Evolutionary conservation across 1,140 invertebrate genomes (phyloP).

Genomic region (Papilio aristodemus): DNA sequence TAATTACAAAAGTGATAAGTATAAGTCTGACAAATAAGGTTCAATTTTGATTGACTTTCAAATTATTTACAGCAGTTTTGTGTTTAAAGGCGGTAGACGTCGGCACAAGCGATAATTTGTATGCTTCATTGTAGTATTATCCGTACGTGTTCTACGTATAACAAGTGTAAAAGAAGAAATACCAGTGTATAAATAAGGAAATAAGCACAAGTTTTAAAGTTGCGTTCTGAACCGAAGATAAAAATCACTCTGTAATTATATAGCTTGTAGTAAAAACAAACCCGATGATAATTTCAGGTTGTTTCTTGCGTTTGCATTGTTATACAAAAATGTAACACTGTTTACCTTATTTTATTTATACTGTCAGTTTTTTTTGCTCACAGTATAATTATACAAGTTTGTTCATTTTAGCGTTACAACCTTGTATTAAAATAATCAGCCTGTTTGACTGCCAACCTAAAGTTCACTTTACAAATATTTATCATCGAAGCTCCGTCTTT

Average conservation of each 20-base stretch:
- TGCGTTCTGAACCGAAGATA: conserved; percentile 42
- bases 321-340: conserved; percentile 21
- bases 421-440: not conserved
- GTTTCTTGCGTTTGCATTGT: conserved; percentile 15
- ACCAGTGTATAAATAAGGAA: conserved; percentile 64
- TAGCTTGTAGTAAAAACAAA: conserved; percentile 34
- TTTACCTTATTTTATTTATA: conserved; percentile 25
- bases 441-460: not conserved
- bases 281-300: conserved; percentile 14
- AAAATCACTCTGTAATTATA: conserved; percentile 45
- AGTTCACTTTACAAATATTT: not conserved
- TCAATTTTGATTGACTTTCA: conserved; percentile 33
- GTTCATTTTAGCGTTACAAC: conserved; percentile 3
- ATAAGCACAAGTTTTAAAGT: conserved; percentile 58
- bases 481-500: not conserved
- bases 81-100: conserved; percentile 56
- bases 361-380: not conserved
- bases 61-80: conserved; percentile 49
- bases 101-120: conserved; percentile 76
- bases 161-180: conserved; percentile 66
- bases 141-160: conserved; percentile 71
- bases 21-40: conserved; percentile 40
- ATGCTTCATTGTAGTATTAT: conserved; percentile 75
- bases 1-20: conserved; percentile 29
- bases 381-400: not conserved